phyloP scores from a whole-genome alignment of 1,140 invertebrate genomes.

The Cotesia typhae region DNA sequence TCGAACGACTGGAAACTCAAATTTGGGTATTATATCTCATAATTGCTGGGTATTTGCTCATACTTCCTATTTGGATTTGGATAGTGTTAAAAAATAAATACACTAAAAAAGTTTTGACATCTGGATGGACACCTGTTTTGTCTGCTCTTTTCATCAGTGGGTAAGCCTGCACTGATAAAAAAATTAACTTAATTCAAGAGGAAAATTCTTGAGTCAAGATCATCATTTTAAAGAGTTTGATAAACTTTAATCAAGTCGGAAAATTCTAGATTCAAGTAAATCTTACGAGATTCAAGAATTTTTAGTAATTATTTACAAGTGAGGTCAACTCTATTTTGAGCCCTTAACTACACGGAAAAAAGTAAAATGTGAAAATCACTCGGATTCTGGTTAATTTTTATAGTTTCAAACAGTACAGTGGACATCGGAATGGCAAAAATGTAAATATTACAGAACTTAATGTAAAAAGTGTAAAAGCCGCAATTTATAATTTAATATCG shows the following conservation, averaged over 20 bases:
- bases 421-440: too few relatives aligned
- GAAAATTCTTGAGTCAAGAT: slow-evolving; percentile 64
- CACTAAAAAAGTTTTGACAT: slow-evolving; percentile 79
- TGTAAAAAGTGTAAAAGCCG: too few relatives aligned
- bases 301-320: too few relatives aligned
- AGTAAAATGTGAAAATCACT: too few relatives aligned
- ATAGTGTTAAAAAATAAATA: slow-evolving; percentile 82
- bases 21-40: slow-evolving; percentile 74
- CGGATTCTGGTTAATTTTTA: too few relatives aligned
- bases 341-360: too few relatives aligned
- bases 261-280: too few relatives aligned
- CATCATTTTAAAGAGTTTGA: background rate
- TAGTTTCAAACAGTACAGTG: too few relatives aligned
- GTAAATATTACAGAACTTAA: too few relatives aligned
- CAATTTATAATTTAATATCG: too few relatives aligned
- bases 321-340: too few relatives aligned
- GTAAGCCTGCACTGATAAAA: slow-evolving; percentile 62
- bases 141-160: slow-evolving; percentile 87
- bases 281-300: too few relatives aligned
- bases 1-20: slow-evolving; percentile 68
- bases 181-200: background rate
- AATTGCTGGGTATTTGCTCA: slow-evolving; percentile 71
- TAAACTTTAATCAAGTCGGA: background rate
- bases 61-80: slow-evolving; percentile 82
- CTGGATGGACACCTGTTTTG: slow-evolving; percentile 87